These are phyloP conservation scores for Geotrupes spiniger DNA, from an alignment of 2,888 invertebrate species.

Conservation along the genomic window DNA sequence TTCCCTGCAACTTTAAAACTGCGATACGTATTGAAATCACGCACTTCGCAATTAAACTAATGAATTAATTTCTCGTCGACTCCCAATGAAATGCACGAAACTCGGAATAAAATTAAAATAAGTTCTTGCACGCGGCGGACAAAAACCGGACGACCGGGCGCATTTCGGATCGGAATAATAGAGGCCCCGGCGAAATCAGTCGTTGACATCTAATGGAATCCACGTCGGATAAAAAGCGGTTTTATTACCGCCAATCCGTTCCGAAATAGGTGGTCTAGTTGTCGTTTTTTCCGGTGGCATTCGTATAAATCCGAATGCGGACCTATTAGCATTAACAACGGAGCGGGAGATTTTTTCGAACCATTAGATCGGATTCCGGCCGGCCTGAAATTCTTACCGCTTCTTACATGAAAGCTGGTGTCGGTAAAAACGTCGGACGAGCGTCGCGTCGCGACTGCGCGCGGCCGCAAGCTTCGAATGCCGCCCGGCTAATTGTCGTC, in stretches of 20 bases:
- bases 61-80: too few species aligned
- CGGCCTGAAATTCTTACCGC: background rate
- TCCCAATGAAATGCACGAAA: too few species aligned
- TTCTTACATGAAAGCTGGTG: background rate
- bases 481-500: background rate
- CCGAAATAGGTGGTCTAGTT: constrained; percentile 30
- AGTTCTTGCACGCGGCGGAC: too few species aligned
- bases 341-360: background rate
- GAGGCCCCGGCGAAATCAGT: constrained; percentile 15
- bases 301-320: constrained; percentile 23
- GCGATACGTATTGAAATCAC: too few species aligned
- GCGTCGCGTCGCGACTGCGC: background rate
- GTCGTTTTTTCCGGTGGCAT: constrained; percentile 16
- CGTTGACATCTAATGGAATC: constrained; percentile 21
- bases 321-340: constrained; percentile 25
- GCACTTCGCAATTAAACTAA: too few species aligned
- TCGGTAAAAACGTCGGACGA: background rate
- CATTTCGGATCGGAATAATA: too few species aligned
- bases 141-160: too few species aligned
- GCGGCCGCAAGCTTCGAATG: background rate
- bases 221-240: constrained; percentile 21
- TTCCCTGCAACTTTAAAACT: too few species aligned
- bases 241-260: constrained; percentile 26
- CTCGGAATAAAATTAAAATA: too few species aligned
- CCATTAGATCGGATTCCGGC: background rate